phyloP scores from a whole-genome alignment of 1,140 invertebrate species.

The Nebria ingens region DNA sequence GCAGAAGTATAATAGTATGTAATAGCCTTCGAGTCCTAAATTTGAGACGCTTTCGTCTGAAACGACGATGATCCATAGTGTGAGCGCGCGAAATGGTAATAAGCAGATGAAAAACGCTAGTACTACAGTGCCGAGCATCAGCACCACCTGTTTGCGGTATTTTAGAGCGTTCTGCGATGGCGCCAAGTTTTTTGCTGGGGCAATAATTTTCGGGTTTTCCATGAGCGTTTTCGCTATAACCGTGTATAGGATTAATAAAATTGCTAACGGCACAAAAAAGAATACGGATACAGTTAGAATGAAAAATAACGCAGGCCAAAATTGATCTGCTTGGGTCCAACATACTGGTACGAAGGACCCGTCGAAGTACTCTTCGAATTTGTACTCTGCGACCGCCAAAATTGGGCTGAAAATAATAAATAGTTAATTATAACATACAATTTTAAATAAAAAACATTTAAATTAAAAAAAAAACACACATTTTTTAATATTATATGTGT shows the following conservation, averaged over 20 bases:
- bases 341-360: constrained; percentile 61
- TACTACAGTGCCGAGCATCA: constrained; percentile 84
- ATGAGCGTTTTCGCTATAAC: constrained; percentile 75
- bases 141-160: constrained; percentile 67
- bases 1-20: constrained; percentile 75
- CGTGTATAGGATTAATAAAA: constrained; percentile 71
- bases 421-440: too few relatives aligned
- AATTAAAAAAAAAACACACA: too few relatives aligned
- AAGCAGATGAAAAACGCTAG: constrained; percentile 85
- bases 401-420: constrained; percentile 71
- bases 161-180: constrained; percentile 38
- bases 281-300: constrained; percentile 66
- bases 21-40: constrained; percentile 69
- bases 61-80: constrained; percentile 71
- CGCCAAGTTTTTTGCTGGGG: constrained; percentile 39
- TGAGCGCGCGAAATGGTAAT: constrained; percentile 75
- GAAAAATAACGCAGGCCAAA: constrained; percentile 69
- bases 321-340: constrained; percentile 56
- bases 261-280: constrained; percentile 71
- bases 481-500: too few relatives aligned
- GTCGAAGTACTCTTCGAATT: constrained; percentile 55
- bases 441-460: too few relatives aligned
- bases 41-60: constrained; percentile 47
- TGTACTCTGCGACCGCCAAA: constrained; percentile 61
- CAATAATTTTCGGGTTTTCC: constrained; percentile 59